Evolutionary conservation across 2,888 invertebrate genomes (phyloP), one percentile per base, ranked within the genome.

Genomic region (Phymatocera aterrima): DNA sequence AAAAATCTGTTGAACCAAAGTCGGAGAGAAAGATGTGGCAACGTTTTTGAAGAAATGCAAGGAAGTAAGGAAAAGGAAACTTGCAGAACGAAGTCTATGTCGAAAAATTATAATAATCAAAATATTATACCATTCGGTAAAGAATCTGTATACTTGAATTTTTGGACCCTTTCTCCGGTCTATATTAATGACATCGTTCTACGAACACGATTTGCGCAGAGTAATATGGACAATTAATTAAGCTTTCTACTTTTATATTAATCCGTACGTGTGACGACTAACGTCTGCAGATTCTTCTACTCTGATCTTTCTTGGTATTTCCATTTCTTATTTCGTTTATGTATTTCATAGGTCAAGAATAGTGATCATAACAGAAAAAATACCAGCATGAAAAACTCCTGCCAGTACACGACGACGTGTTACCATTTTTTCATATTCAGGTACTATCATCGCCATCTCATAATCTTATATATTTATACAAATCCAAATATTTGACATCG

Each of bases 161-260:
- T 61, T 60, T n/a, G n/a, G n/a, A n/a, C n/a, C n/a, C n/a, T 78
- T 65, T 75, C 31, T 65, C 79, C 28, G 65, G 28, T 15, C 68
- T 65, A 24, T 77, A 79, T 80, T 65, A 24, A 46, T 43, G 15
- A 24, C 43, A 43, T 28, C 21, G 28, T 15, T 68, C 21, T 15
- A n/a, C n/a, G n/a, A n/a, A n/a, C n/a, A n/a, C n/a, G n/a, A n/a
- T n/a, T n/a, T n/a, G n/a, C n/a, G n/a, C n/a, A 4, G 24, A 46
- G 3, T 43, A 28, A 40, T 40, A 43, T 68, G 43, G 3, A 15
- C 15, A 68, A 24, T 5, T 46, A 24, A 68, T 24, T 68, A 68
- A 34, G 18, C 68, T 68, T 68, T 68, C 40, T 68, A 68, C 43
- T 68, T 68, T 68, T 68, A 68, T 68, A 68, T 43, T 68, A 68